These are phyloP conservation scores for Parazoanthus darwini DNA, from an alignment of 92 coral and sea anemone species.

Conservation along the genomic window DNA sequence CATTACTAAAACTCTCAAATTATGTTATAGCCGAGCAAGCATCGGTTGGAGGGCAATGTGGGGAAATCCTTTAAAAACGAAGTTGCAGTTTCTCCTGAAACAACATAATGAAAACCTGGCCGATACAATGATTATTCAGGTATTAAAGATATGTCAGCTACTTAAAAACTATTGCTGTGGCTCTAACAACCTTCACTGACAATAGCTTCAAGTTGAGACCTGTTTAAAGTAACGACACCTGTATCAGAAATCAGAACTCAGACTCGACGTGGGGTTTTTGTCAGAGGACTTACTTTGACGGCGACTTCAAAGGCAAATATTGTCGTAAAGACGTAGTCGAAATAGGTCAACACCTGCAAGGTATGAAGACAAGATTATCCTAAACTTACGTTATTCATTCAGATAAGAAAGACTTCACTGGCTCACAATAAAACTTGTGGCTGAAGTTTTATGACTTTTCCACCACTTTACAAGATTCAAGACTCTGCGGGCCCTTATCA, in stretches of 20 bases:
- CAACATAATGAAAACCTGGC: neutral
- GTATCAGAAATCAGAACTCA: neutral
- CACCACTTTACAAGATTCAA: too few relatives aligned
- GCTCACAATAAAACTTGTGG: neutral
- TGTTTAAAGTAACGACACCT: neutral
- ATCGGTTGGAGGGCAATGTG: neutral
- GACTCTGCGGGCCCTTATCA: too few relatives aligned
- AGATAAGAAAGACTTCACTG: neutral
- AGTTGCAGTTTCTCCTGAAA: neutral
- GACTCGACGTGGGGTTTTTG: neutral
- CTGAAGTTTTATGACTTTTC: too few relatives aligned
- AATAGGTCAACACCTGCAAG: slow-evolving; percentile 79
- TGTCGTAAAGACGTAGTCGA: slow-evolving; percentile 94
- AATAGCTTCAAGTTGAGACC: neutral
- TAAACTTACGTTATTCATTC: neutral
- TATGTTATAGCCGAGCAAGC: neutral
- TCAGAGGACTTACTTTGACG: slow-evolving; percentile 69
- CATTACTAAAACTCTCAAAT: neutral
- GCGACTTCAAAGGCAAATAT: slow-evolving; percentile 93
- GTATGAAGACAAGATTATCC: neutral
- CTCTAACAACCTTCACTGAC: neutral
- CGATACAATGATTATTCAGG: neutral
- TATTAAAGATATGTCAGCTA: too few relatives aligned
- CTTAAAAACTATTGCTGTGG: neutral
- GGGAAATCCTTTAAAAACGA: neutral